Conservation (phyloP, 2,113 vertebrate species). For the Syrrhaptes paradoxus region DNA sequence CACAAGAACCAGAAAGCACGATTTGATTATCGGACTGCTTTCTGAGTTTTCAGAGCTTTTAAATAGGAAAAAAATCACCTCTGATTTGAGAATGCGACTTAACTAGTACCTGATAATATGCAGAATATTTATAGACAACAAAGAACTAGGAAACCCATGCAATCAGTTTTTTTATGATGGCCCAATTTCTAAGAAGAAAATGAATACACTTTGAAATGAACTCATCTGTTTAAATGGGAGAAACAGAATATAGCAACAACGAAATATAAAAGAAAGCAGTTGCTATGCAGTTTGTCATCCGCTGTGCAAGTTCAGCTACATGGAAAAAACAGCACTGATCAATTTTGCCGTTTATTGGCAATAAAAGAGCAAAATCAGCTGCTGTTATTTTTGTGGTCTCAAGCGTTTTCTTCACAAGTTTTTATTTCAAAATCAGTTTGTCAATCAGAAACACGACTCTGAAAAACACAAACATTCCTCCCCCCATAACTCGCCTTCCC, state of each 20-base stretch:
- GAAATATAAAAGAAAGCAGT: background rate
- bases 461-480: background rate
- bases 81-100: background rate
- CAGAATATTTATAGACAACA: background rate
- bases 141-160: background rate
- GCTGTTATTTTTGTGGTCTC: background rate
- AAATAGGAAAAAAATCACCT: background rate
- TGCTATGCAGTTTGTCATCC: background rate
- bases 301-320: background rate
- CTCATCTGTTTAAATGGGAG: background rate
- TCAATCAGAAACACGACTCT: background rate
- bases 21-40: background rate
- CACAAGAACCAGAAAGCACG: background rate
- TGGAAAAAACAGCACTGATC: background rate
- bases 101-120: background rate
- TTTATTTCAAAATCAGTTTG: background rate
- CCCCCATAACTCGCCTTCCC: background rate
- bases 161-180: background rate
- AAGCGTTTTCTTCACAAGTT: background rate
- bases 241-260: background rate
- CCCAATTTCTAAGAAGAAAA: background rate
- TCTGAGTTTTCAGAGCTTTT: background rate
- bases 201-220: background rate
- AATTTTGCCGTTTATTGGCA: background rate
- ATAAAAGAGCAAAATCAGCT: constrained; percentile 4